Conservation (phyloP, 2,113 vertebrate genomes). For the Microtus pennsylvanicus region DNA sequence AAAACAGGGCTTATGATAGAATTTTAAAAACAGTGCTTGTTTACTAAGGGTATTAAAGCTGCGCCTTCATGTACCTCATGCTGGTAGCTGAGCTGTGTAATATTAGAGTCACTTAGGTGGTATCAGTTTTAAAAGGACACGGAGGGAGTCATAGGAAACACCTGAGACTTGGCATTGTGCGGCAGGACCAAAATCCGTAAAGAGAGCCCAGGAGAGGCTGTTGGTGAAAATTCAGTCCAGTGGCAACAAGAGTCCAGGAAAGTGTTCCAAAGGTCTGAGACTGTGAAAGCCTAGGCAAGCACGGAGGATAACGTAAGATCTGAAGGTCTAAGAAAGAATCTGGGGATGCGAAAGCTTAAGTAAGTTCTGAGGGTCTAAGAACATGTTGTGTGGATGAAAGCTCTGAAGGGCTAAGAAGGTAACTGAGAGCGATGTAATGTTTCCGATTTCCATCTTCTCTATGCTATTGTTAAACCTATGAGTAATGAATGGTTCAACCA, state of each 20-base stretch:
- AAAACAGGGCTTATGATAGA: not conserved
- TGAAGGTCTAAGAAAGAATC: not conserved
- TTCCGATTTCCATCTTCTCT: not conserved
- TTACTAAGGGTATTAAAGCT: not conserved
- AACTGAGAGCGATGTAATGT: not conserved
- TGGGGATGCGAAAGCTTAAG: no score
- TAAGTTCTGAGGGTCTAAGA: no score
- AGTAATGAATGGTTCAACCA: not conserved
- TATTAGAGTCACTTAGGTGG: not conserved
- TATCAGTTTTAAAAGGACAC: not conserved
- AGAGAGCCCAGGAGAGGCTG: not conserved
- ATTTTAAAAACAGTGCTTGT: not conserved
- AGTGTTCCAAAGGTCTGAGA: not conserved
- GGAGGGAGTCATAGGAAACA: not conserved
- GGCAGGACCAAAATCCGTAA: not conserved
- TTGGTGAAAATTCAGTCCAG: not conserved
- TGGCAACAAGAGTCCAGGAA: not conserved
- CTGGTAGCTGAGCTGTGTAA: not conserved
- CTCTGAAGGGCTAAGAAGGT: not conserved
- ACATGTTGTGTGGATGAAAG: no score
- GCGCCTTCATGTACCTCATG: not conserved
- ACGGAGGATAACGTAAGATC: not conserved
- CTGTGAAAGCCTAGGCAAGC: not conserved
- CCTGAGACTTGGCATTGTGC: not conserved
- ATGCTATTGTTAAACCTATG: not conserved